Evolutionary conservation across 2,888 invertebrate genomes (phyloP).

Genomic region (Cosmia trapezina): DNA sequence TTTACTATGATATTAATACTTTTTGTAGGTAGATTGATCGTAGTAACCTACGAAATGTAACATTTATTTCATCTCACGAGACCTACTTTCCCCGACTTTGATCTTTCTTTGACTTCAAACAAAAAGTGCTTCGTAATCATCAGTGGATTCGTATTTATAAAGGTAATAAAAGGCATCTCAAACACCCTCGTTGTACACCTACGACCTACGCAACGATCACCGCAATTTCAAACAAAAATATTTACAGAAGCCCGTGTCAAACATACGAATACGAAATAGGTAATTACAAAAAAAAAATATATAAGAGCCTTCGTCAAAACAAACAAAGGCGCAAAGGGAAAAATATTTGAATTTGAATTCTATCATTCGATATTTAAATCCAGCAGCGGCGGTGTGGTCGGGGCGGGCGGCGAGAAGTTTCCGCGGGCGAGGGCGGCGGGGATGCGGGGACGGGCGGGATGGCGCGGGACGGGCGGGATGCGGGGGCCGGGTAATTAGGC

Average conservation of each 20-base stretch:
- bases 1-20: not conserved
- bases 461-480: conserved; percentile 57
- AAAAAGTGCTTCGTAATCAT: conserved; percentile 38
- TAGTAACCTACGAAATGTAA: not conserved
- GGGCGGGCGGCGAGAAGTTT: conserved; percentile 80
- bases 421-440: conserved; percentile 73
- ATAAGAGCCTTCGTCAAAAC: conserved; percentile 74
- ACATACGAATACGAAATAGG: conserved; percentile 48
- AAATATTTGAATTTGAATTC: conserved; percentile 89
- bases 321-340: conserved; percentile 84
- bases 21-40: not conserved
- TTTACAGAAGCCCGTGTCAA: conserved; percentile 44
- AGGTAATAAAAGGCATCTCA: conserved; percentile 46
- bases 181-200: conserved; percentile 30
- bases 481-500: conserved; percentile 85
- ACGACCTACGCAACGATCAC: conserved; percentile 23
- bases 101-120: conserved; percentile 24
- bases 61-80: conserved; percentile 27
- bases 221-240: conserved; percentile 53
- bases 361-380: conserved; percentile 90
- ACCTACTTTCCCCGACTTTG: conserved; percentile 8
- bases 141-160: conserved; percentile 42
- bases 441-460: conserved; percentile 61
- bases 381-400: conserved; percentile 79
- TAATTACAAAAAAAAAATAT: conserved; percentile 75